phyloP scores from a whole-genome alignment of 2,888 invertebrate genomes.

The Nomada ruficornis region DNA sequence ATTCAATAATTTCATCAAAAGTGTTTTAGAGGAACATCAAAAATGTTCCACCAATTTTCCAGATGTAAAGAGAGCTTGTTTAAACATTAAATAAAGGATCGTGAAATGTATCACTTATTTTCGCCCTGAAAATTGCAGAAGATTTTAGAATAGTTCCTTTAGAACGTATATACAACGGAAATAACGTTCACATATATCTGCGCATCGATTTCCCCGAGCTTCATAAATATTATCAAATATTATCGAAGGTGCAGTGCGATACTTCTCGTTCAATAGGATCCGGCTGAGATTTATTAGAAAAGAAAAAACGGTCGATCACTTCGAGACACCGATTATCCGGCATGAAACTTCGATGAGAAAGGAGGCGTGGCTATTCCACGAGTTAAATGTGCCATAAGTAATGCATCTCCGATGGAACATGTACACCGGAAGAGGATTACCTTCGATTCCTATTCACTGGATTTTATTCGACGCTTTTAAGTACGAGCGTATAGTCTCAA shows the following conservation, averaged over 20 bases:
- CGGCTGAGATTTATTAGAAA: constrained; percentile 12
- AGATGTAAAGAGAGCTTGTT: too few species aligned
- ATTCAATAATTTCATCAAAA: too few species aligned
- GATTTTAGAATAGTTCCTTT: neutral
- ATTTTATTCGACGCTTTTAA: constrained; percentile 46
- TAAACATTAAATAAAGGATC: too few species aligned
- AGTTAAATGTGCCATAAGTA: constrained; percentile 72
- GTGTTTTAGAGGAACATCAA: too few species aligned
- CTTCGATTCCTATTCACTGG: constrained; percentile 39
- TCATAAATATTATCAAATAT: constrained; percentile 10
- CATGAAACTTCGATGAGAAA: constrained; percentile 53
- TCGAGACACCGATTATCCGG: constrained; percentile 46
- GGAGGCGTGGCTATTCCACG: constrained; percentile 36
- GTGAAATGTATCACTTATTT: too few species aligned
- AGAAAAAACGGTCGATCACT: constrained; percentile 24
- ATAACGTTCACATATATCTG: neutral
- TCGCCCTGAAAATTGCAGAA: too few species aligned
- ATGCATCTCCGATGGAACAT: constrained; percentile 67
- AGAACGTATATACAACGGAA: neutral
- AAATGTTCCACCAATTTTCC: too few species aligned
- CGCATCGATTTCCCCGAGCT: neutral
- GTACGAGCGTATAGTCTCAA: neutral
- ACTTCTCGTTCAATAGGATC: constrained; percentile 8
- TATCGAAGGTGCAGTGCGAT: neutral
- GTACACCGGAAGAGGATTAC: constrained; percentile 60